These are phyloP conservation scores for Galerucella calmariensis DNA, from an alignment of 2,888 invertebrate genomes.

Conservation along the genomic window DNA sequence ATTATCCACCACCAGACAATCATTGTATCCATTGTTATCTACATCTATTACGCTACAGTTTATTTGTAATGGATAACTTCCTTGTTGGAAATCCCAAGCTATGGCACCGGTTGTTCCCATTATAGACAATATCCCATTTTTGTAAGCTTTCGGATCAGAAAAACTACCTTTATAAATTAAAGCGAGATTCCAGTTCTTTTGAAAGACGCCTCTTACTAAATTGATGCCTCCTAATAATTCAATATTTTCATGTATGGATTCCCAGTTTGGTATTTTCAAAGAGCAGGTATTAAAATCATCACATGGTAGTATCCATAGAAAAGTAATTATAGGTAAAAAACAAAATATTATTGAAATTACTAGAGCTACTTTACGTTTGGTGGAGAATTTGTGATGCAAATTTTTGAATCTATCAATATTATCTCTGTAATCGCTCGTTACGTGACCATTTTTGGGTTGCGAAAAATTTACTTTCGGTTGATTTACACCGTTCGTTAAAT, in stretches of 20 bases:
- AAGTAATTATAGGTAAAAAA: constrained; percentile 77
- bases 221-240: constrained; percentile 78
- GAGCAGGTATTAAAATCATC: constrained; percentile 76
- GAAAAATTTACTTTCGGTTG: constrained; percentile 44
- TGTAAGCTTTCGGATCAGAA: constrained; percentile 68
- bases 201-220: constrained; percentile 73
- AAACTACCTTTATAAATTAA: constrained; percentile 79
- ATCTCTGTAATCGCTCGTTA: constrained; percentile 50
- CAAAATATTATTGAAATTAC: constrained; percentile 78
- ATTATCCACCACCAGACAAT: constrained; percentile 80
- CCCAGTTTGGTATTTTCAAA: constrained; percentile 75
- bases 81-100: constrained; percentile 79
- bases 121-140: constrained; percentile 57
- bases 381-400: constrained; percentile 69
- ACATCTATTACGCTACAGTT: constrained; percentile 81
- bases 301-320: constrained; percentile 82
- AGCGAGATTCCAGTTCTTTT: constrained; percentile 76
- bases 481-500: constrained; percentile 47
- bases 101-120: constrained; percentile 71
- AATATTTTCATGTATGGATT: constrained; percentile 74
- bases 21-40: constrained; percentile 76
- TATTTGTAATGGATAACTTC: constrained; percentile 76
- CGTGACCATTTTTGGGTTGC: constrained; percentile 49
- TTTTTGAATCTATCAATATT: constrained; percentile 52
- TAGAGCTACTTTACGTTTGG: constrained; percentile 75